Evolutionary conservation across 2,888 invertebrate species (phyloP).

Genomic region (Ochropleura leucogaster): DNA sequence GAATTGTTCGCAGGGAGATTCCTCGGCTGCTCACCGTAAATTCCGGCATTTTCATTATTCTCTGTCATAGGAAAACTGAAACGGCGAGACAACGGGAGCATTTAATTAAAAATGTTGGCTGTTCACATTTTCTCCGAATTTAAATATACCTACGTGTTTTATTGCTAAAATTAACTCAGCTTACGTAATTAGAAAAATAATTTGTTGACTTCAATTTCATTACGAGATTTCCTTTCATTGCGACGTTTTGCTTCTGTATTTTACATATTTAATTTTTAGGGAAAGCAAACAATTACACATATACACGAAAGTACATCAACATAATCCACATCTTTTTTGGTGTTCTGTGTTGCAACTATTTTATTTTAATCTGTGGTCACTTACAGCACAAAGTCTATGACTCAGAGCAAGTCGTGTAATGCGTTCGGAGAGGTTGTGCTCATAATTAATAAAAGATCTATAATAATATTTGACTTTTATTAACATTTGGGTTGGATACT

Average conservation of each 20-base stretch:
- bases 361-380: too few species aligned
- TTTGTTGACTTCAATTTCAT: slow-evolving; percentile 12
- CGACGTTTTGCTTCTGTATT: not conserved
- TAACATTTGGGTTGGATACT: too few species aligned
- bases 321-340: too few species aligned
- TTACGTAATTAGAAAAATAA: slow-evolving; percentile 33
- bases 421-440: too few species aligned
- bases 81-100: slow-evolving; percentile 76
- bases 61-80: slow-evolving; percentile 82
- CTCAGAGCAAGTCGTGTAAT: too few species aligned
- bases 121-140: slow-evolving; percentile 67
- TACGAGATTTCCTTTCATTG: not conserved
- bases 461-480: too few species aligned
- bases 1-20: slow-evolving; percentile 72
- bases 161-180: slow-evolving; percentile 41
- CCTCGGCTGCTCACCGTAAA: slow-evolving; percentile 73
- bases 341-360: too few species aligned
- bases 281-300: too few species aligned
- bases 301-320: too few species aligned
- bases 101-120: slow-evolving; percentile 82
- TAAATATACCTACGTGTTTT: slow-evolving; percentile 60
- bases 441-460: too few species aligned
- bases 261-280: too few species aligned
- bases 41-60: slow-evolving; percentile 83
- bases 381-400: too few species aligned